phyloP scores from a whole-genome alignment of 64 coral and sea anemone genomes.

The Astreopora myriophthalma region DNA sequence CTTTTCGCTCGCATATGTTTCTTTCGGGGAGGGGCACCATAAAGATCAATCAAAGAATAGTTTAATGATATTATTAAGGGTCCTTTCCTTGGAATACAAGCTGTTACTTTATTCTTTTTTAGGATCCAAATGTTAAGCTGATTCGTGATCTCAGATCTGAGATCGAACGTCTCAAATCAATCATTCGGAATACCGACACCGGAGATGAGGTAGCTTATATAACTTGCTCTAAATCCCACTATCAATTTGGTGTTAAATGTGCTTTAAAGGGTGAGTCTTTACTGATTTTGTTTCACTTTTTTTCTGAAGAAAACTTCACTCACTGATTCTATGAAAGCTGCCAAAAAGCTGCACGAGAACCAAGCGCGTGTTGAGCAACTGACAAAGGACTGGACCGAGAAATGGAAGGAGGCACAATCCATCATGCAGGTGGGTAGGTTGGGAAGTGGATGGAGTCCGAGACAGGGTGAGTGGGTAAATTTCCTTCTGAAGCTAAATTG shows the following conservation, averaged over 20 bases:
- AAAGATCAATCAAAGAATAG: too few species aligned
- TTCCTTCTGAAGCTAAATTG: too few species aligned
- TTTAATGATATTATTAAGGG: too few species aligned
- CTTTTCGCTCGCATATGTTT: too few species aligned
- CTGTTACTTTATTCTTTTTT: background rate
- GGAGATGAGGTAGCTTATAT: slow-evolving; percentile 1
- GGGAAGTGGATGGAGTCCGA: too few species aligned
- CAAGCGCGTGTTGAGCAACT: slow-evolving; percentile 85
- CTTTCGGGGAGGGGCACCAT: too few species aligned
- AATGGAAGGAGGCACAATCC: slow-evolving; percentile 86
- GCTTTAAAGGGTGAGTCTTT: background rate
- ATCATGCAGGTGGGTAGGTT: slow-evolving; percentile 85
- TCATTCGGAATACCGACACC: slow-evolving; percentile 48
- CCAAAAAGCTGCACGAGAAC: slow-evolving; percentile 80
- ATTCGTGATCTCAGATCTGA: slow-evolving; percentile 91
- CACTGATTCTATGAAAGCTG: slow-evolving; percentile 66
- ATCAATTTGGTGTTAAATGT: too few species aligned
- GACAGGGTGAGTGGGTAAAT: background rate
- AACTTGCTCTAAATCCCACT: background rate
- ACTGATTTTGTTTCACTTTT: background rate
- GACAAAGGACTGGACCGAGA: slow-evolving; percentile 94
- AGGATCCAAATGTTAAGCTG: slow-evolving; percentile 98
- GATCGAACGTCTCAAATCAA: slow-evolving; percentile 84
- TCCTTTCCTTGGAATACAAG: too few species aligned
- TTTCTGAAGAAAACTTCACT: background rate